These are phyloP conservation scores for Pristionchus arcanus DNA, from an alignment of 2,888 invertebrate genomes.

Conservation along the genomic window DNA sequence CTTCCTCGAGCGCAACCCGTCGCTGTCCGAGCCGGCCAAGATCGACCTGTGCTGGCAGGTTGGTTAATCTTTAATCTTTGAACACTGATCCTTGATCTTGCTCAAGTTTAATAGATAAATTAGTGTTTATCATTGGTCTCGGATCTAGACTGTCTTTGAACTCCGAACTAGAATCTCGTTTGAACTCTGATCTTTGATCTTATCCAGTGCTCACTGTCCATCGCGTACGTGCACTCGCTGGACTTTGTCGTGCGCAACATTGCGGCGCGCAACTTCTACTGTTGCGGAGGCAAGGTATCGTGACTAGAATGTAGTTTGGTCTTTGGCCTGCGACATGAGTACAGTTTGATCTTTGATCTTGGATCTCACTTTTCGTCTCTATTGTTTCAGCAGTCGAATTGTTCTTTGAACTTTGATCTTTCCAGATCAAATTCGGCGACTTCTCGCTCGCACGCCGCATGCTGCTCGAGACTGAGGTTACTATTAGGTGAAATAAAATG, in stretches of 20 bases:
- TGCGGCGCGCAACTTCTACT: slow-evolving; percentile 3
- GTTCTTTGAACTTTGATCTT: neutral
- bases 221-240: neutral
- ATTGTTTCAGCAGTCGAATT: neutral
- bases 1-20: neutral
- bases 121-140: neutral
- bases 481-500: neutral
- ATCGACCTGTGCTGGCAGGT: neutral
- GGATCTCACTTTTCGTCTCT: neutral
- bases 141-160: too few relatives aligned
- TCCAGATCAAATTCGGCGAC: neutral
- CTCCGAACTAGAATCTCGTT: too few relatives aligned
- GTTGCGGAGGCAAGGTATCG: neutral
- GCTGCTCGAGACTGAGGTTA: neutral
- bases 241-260: slow-evolving; percentile 27
- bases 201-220: neutral
- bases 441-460: slow-evolving; percentile 9
- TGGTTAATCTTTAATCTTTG: neutral
- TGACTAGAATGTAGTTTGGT: neutral
- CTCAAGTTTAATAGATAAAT: too few relatives aligned
- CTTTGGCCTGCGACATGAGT: neutral
- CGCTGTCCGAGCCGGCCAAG: neutral
- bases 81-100: neutral
- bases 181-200: neutral
- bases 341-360: neutral